Percentiles rank a stretch among this genome's conserved stretches.
Conservation (phyloP, 2,797 vertebrate genomes). For the Monodelphis domestica region DNA sequence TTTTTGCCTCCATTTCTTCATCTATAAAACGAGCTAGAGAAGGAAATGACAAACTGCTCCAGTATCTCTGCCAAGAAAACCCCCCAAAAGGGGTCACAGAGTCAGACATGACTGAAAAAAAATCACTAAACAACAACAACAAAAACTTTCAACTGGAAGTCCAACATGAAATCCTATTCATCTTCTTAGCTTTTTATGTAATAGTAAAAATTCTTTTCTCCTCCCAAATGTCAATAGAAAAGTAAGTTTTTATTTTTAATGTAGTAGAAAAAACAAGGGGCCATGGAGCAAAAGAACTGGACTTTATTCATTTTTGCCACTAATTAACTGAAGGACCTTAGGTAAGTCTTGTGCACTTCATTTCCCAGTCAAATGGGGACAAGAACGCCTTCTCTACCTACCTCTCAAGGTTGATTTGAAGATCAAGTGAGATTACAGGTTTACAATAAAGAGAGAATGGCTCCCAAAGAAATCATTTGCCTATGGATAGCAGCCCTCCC, state of each 20-base stretch:
- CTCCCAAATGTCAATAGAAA: background rate
- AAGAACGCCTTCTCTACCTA: background rate
- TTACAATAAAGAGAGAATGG: background rate
- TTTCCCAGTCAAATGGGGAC: background rate
- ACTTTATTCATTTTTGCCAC: background rate
- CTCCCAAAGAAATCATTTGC: background rate
- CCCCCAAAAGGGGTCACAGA: no score
- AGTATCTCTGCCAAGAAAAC: no score
- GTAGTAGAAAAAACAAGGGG: background rate
- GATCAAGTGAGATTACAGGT: background rate
- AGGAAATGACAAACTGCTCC: no score
- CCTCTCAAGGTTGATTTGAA: background rate
- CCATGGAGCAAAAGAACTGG: background rate
- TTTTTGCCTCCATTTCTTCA: no score
- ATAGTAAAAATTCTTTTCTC: background rate
- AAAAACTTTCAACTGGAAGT: background rate
- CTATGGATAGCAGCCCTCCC: background rate
- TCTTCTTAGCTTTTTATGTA: background rate
- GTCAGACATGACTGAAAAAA: no score
- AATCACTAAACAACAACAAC: no score
- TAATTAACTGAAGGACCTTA: background rate
- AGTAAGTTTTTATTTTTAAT: background rate
- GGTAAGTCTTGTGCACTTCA: background rate
- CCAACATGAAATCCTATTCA: background rate
- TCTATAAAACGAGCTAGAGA: no score